Evolutionary conservation across 2,888 invertebrate species (phyloP).

Genomic region (Tromatobia lineatoria): DNA sequence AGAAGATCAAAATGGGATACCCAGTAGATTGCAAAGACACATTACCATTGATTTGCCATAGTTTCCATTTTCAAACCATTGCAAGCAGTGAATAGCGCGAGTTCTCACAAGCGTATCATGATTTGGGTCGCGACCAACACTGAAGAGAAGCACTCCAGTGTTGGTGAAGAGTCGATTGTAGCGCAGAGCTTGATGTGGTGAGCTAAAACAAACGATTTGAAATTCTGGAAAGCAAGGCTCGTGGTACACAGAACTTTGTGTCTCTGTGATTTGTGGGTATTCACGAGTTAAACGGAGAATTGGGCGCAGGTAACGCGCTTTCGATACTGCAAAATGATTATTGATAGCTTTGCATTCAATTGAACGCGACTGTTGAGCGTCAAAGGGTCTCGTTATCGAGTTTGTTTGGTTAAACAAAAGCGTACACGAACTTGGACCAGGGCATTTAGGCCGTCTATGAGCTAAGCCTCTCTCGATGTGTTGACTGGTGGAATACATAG

Average conservation of each 20-base stretch:
- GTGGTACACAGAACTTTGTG: background rate
- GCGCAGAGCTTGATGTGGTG: background rate
- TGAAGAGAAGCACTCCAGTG: background rate
- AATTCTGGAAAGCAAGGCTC: background rate
- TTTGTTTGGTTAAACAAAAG: slow-evolving; percentile 30
- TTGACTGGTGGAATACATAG: slow-evolving; percentile 36
- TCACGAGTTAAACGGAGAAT: background rate
- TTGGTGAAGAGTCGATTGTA: background rate
- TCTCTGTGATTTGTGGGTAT: background rate
- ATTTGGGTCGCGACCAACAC: background rate
- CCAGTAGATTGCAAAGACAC: background rate
- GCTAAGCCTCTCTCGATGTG: background rate
- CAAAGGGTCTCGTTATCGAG: slow-evolving; percentile 32
- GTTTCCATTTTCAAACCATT: background rate
- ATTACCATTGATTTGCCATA: slow-evolving; percentile 2
- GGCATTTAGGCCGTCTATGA: background rate
- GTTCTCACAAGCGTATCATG: background rate
- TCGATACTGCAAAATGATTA: background rate
- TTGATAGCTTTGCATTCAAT: slow-evolving; percentile 3
- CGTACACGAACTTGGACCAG: background rate
- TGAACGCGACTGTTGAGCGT: background rate
- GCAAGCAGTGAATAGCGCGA: background rate
- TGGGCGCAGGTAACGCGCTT: background rate
- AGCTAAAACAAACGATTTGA: background rate
- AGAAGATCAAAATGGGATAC: too few species aligned